Evolutionary conservation across 2,797 vertebrate genomes (phyloP).

Genomic region (Mastacembelus armatus): DNA sequence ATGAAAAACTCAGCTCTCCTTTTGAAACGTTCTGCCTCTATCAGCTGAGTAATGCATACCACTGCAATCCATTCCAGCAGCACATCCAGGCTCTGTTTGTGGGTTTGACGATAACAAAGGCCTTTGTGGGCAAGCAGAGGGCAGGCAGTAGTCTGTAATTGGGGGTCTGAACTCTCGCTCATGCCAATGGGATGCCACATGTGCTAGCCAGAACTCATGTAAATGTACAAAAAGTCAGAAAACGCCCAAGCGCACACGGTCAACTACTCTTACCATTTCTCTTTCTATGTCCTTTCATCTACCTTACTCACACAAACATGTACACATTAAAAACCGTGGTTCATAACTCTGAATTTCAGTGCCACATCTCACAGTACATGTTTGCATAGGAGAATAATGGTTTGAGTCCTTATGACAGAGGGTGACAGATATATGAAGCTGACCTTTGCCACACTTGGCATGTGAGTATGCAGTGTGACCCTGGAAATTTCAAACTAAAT

Average conservation of each 20-base stretch:
- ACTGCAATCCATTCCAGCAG: conserved; percentile 72
- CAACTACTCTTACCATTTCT: conserved; percentile 24
- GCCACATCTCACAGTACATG: conserved; percentile 5
- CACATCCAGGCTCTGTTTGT: conserved; percentile 73
- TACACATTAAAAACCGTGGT: conserved; percentile 40
- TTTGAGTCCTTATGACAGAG: conserved; percentile 69
- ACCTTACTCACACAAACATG: conserved; percentile 10
- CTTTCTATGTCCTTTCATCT: conserved; percentile 38
- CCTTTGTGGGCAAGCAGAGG: conserved; percentile 76
- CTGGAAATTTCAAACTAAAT: conserved; percentile 80
- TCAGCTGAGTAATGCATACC: conserved; percentile 75
- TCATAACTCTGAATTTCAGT: conserved; percentile 48
- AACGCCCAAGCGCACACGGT: conserved; percentile 3
- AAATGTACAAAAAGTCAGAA: conserved; percentile 48
- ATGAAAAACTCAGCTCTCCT: conserved; percentile 73
- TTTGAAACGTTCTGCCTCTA: conserved; percentile 75
- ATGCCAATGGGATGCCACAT: conserved; percentile 68
- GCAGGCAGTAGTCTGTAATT: conserved; percentile 77
- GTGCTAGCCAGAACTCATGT: conserved; percentile 66
- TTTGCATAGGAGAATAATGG: conserved; percentile 69
- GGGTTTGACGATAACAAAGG: conserved; percentile 80
- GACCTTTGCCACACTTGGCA: conserved; percentile 79
- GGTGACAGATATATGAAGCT: conserved; percentile 76
- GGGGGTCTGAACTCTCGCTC: conserved; percentile 74
- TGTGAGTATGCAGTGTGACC: conserved; percentile 64